Conservation (phyloP, 2,113 vertebrate genomes). For the Pristiophorus japonicus region DNA sequence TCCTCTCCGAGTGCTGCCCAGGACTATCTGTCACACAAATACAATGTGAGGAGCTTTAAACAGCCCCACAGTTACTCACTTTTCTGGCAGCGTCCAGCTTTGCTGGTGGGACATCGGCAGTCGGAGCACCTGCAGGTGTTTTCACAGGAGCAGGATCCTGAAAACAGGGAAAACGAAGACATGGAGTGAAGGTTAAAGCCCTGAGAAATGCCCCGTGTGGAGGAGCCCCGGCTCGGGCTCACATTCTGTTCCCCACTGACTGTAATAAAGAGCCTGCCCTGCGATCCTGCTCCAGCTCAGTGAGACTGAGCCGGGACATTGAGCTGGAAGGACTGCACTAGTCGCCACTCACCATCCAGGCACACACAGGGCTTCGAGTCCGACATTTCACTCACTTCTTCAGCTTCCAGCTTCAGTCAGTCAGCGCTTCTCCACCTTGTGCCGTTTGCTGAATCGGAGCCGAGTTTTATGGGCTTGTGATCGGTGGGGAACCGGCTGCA, state of each 20-base stretch:
- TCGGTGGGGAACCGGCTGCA: neutral
- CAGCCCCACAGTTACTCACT: neutral
- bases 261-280: neutral
- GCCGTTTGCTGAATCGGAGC: neutral
- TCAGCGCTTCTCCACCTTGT: neutral
- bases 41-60: neutral
- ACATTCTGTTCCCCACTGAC: neutral
- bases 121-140: neutral
- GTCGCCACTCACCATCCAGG: conserved; percentile 22
- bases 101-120: neutral
- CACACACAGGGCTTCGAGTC: neutral
- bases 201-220: neutral
- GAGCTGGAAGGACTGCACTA: neutral
- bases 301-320: neutral
- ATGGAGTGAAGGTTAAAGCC: neutral
- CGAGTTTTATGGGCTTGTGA: neutral
- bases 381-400: neutral
- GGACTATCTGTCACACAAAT: neutral
- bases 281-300: neutral
- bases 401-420: neutral
- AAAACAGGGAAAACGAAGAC: neutral
- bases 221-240: neutral
- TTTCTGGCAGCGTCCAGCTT: conserved; percentile 20
- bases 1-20: neutral
- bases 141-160: conserved; percentile 12